Base-by-base conservation (phyloP, 2,113 vertebrate species). In the Carassius gibelio region DNA sequence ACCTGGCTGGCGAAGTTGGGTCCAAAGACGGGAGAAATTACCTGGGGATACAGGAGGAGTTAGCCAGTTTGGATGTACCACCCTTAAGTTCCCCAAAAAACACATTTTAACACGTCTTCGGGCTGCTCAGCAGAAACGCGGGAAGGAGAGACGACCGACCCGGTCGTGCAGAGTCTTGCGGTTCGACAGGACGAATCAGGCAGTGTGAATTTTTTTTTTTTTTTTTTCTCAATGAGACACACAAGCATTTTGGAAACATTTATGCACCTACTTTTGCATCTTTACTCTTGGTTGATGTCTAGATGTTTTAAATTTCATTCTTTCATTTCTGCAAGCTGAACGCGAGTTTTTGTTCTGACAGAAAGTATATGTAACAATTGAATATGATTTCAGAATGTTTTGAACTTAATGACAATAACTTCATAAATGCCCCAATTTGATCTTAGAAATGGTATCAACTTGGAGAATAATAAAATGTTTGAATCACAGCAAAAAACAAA, bases 1-100 rank as follows among this genome's bases (percentile, higher is more conserved):
- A 81, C 95, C 95, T 0, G 95, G 95, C 86, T 95, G 95, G 95
- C 89, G 95, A 76, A 95, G 95, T 87, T 95, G 95, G 95, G 95
- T 95, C 5, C 95, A 95, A 92, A 93, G 95, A 85, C 91, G 95
- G 0, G 95, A 95, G 90, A 95, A 95, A 82, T 93, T 95, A 57
- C 95, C 95, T 0, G 93, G 93, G 5, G 94, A 95, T 48, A 95
- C 94, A 0, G 94, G 94, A 0, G 95, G 94, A 1, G 94, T 95
- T 36, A 95, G 95, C 85, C 95, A 94, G 89, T 95, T 95, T 14
- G 95, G 95, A 42, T 95, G 95, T 66, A 94, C 94, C 90, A 95
- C 95, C 48, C 89, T 95, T 34, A 95, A 95, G 87, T 95, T 95
- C 88, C 95, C 95, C 2, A 95, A 95, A 89, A 95, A 95, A 90